A percentile compares a stretch with the other conserved stretches of the same genome.
Evolutionary conservation across 1,140 invertebrate species (phyloP).

Genomic region (Leptinotarsa undecemlineata): DNA sequence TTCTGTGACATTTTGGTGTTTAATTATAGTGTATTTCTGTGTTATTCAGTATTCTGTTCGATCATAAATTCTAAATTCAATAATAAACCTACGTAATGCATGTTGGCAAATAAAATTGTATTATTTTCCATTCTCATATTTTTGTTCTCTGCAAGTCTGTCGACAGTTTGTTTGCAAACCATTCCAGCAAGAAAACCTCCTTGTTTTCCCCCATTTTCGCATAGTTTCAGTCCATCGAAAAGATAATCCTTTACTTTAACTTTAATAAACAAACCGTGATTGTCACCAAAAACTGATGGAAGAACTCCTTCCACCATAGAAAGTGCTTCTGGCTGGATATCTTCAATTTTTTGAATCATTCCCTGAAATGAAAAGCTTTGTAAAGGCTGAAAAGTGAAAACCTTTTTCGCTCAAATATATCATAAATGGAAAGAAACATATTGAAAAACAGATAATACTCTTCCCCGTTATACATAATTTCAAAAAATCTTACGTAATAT

Average conservation of each 20-base stretch:
- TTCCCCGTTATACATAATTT: no score
- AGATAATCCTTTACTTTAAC: conserved; percentile 40
- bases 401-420: no score
- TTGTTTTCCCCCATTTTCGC: conserved; percentile 36
- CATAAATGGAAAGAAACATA: no score
- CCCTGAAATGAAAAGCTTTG: conserved; percentile 21
- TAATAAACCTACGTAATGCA: conserved; percentile 35
- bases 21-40: no score
- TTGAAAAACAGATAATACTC: no score
- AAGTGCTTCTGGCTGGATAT: conserved; percentile 30
- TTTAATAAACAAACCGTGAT: conserved; percentile 40
- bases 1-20: no score
- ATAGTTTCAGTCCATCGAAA: conserved; percentile 40
- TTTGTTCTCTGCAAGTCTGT: conserved; percentile 27
- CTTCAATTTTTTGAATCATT: conserved; percentile 34
- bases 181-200: conserved; percentile 36
- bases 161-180: conserved; percentile 37
- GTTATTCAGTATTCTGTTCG: no score
- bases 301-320: conserved; percentile 32
- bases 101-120: conserved; percentile 37
- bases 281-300: conserved; percentile 36
- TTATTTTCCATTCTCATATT: conserved; percentile 36
- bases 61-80: no score
- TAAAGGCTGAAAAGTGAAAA: not conserved
- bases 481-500: conserved; percentile 51